Evolutionary conservation across 2,797 vertebrate genomes (phyloP).

Genomic region (Xiphorhynchus erythropygius): DNA sequence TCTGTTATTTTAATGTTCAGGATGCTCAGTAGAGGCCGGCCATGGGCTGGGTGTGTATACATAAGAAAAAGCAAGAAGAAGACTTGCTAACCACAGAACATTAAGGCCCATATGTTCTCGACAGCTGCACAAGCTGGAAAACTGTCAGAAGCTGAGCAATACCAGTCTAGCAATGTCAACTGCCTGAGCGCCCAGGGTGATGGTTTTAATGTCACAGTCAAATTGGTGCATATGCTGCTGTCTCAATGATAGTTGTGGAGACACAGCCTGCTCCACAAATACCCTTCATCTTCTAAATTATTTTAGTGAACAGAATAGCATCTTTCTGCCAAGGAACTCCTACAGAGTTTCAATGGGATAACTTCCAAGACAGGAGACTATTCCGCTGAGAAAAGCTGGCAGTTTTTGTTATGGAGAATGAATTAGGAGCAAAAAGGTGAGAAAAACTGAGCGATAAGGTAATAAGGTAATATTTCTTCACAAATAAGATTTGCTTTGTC

Average conservation of each 20-base stretch:
- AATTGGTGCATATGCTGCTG: neutral
- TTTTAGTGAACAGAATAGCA: neutral
- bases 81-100: neutral
- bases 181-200: neutral
- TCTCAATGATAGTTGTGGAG: neutral
- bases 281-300: neutral
- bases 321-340: neutral
- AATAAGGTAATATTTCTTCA: neutral
- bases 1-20: neutral
- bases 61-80: neutral
- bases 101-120: slow-evolving; percentile 10
- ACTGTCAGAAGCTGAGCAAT: neutral
- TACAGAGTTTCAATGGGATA: neutral
- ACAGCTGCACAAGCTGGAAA: slow-evolving; percentile 5
- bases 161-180: neutral
- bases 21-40: neutral
- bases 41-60: neutral
- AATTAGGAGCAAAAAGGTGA: neutral
- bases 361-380: neutral
- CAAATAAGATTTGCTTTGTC: neutral
- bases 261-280: neutral
- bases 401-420: neutral
- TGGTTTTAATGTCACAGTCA: neutral
- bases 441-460: neutral
- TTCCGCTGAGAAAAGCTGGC: neutral